Conservation (phyloP, 2,888 invertebrate species). For the Matsumyia berberina region DNA sequence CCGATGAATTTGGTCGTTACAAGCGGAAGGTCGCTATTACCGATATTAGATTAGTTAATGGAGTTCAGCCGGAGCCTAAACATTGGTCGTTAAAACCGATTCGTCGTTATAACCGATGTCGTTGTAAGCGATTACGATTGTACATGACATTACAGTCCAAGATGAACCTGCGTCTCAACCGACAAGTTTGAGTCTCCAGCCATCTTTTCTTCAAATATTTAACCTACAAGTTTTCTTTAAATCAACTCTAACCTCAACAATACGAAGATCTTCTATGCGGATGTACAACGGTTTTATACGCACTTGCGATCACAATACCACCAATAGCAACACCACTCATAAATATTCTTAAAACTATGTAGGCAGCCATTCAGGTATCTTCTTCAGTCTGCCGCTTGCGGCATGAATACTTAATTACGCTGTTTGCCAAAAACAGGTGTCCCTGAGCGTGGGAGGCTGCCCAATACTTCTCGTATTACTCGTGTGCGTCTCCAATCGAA, state of each 20-base stretch:
- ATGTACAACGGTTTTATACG: slow-evolving; percentile 8
- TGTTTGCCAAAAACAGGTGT: slow-evolving; percentile 55
- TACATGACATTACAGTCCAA: too few relatives aligned
- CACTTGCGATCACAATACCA: neutral
- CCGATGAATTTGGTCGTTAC: too few relatives aligned
- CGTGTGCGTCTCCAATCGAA: slow-evolving; percentile 7
- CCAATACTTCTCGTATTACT: neutral
- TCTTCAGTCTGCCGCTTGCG: slow-evolving; percentile 28
- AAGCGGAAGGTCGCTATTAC: too few relatives aligned
- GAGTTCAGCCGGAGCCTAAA: too few relatives aligned
- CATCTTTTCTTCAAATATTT: neutral
- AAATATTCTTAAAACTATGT: slow-evolving; percentile 14
- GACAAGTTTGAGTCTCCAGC: too few relatives aligned
- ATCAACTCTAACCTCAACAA: neutral
- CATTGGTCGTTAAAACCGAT: too few relatives aligned
- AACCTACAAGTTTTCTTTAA: neutral
- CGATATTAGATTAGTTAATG: too few relatives aligned
- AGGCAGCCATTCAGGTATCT: slow-evolving; percentile 29
- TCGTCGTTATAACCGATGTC: too few relatives aligned
- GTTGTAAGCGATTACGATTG: too few relatives aligned
- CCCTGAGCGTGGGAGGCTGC: slow-evolving; percentile 46
- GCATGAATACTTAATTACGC: slow-evolving; percentile 40
- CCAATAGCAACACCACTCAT: slow-evolving; percentile 12
- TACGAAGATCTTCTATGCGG: neutral
- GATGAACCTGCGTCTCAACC: too few relatives aligned